These are phyloP conservation scores for Sinhomidia bicolor DNA, from an alignment of 2,888 invertebrate genomes.

Conservation along the genomic window DNA sequence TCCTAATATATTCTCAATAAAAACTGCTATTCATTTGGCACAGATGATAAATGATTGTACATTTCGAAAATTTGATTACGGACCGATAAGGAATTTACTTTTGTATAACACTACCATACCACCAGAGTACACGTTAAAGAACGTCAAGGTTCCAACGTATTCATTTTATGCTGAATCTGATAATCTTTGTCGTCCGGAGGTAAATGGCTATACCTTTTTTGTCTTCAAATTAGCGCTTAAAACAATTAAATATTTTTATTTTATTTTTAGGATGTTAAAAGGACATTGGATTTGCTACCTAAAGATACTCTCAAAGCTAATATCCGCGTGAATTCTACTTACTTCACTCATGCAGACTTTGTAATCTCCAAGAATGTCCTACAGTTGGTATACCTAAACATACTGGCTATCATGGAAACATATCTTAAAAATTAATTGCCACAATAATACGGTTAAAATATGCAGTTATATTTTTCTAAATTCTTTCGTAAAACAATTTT, in stretches of 20 bases:
- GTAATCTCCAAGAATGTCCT: slow-evolving; percentile 73
- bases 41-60: slow-evolving; percentile 83
- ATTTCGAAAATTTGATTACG: slow-evolving; percentile 79
- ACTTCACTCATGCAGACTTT: slow-evolving; percentile 79
- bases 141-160: slow-evolving; percentile 36
- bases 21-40: slow-evolving; percentile 88
- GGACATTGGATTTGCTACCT: slow-evolving; percentile 84
- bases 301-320: slow-evolving; percentile 83
- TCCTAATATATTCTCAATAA: slow-evolving; percentile 89
- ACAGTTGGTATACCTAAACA: slow-evolving; percentile 59
- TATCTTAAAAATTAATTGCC: no score
- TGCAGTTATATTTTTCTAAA: no score
- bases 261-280: slow-evolving; percentile 81
- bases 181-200: slow-evolving; percentile 82
- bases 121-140: slow-evolving; percentile 50
- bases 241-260: background rate
- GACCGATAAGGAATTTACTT: background rate
- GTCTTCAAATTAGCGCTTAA: background rate
- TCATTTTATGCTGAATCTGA: slow-evolving; percentile 88
- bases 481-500: no score
- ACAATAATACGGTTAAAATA: no score
- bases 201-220: no score
- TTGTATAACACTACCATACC: slow-evolving; percentile 36
- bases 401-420: slow-evolving; percentile 41
- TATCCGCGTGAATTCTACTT: slow-evolving; percentile 1